These are phyloP conservation scores for Eulithis testata DNA, from an alignment of 2,888 invertebrate genomes.

Conservation along the genomic window DNA sequence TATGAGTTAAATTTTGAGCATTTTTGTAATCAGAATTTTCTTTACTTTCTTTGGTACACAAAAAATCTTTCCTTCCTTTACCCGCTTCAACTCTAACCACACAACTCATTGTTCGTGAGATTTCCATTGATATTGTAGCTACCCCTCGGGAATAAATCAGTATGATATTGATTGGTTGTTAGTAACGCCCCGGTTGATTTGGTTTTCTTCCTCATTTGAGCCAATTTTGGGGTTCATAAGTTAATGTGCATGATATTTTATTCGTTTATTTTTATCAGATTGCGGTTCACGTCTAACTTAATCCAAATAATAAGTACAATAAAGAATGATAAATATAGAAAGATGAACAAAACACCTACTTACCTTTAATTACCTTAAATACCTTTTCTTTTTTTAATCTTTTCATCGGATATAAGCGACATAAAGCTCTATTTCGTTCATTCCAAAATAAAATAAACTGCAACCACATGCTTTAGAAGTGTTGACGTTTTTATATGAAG, in stretches of 20 bases:
- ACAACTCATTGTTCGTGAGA: slow-evolving; percentile 43
- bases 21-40: neutral
- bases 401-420: slow-evolving; percentile 31
- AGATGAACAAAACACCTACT: neutral
- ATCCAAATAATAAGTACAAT: too few species aligned
- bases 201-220: slow-evolving; percentile 63
- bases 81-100: slow-evolving; percentile 41
- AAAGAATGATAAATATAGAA: neutral
- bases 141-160: slow-evolving; percentile 72
- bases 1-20: too few species aligned
- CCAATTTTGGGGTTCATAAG: slow-evolving; percentile 47
- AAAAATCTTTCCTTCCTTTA: neutral
- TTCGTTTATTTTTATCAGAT: too few species aligned
- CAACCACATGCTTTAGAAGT: slow-evolving; percentile 65
- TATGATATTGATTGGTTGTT: slow-evolving; percentile 79
- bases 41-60: neutral
- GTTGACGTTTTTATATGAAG: slow-evolving; percentile 75
- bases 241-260: slow-evolving; percentile 17
- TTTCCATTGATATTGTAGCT: slow-evolving; percentile 59
- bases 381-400: neutral
- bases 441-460: slow-evolving; percentile 56
- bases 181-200: slow-evolving; percentile 75
- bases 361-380: too few species aligned
- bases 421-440: slow-evolving; percentile 42
- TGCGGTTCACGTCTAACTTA: too few species aligned